Evolutionary conservation across 2,797 vertebrate genomes (phyloP).

Genomic region (Melanotaenia pygmaea): DNA sequence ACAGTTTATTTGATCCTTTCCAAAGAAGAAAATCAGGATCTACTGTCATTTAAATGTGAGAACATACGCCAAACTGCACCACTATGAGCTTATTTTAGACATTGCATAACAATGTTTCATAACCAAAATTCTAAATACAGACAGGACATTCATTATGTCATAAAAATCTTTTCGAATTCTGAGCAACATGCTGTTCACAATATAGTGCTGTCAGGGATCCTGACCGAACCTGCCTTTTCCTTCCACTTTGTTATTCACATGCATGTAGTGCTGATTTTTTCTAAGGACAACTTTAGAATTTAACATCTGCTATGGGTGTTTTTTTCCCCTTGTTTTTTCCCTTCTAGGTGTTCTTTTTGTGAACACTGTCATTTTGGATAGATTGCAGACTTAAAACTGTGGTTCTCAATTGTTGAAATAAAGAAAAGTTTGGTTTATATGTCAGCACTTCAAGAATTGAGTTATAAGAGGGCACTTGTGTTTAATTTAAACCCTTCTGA

Average conservation of each 20-base stretch:
- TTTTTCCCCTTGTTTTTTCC: background rate
- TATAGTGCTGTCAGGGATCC: background rate
- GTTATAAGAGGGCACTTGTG: background rate
- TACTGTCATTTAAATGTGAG: constrained; percentile 42
- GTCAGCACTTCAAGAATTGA: background rate
- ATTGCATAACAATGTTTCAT: constrained; percentile 80
- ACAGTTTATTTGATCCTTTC: background rate
- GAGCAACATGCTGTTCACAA: constrained; percentile 10
- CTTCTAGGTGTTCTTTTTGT: background rate
- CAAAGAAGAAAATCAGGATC: constrained; percentile 9
- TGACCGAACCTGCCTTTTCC: constrained; percentile 6
- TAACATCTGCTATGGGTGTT: background rate
- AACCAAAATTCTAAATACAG: constrained; percentile 58
- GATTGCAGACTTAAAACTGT: background rate
- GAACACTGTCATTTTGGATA: background rate
- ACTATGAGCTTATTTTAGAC: constrained; percentile 69
- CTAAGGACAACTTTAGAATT: background rate
- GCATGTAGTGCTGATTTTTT: background rate
- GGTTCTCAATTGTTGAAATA: background rate
- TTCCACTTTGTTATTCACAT: background rate
- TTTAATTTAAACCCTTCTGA: constrained; percentile 1
- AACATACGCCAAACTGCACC: constrained; percentile 34
- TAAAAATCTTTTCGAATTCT: constrained; percentile 41
- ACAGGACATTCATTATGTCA: constrained; percentile 51
- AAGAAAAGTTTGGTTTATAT: constrained; percentile 7